Evolutionary conservation across 2,797 vertebrate genomes (phyloP).

Genomic region (Lophotriccus pileatus): DNA sequence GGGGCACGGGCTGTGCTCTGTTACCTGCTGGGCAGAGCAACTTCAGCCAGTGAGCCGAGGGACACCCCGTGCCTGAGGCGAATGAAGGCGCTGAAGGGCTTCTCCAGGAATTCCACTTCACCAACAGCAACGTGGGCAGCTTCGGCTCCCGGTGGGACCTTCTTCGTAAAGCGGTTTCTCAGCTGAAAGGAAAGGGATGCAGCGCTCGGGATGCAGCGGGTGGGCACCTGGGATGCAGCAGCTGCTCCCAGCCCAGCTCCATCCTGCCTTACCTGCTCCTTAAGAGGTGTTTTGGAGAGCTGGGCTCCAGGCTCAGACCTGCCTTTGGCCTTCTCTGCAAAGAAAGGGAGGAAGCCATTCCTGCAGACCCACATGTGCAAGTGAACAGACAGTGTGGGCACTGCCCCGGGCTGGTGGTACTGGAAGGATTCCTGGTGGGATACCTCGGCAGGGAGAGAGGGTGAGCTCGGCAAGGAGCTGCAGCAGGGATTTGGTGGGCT

Average conservation of each 20-base stretch:
- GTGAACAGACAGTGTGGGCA: accelerated
- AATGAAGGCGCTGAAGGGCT: slow-evolving; percentile 74
- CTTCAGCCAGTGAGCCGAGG: slow-evolving; percentile 72
- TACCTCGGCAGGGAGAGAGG: slow-evolving; percentile 61
- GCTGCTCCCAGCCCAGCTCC: neutral
- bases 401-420: neutral
- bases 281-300: slow-evolving; percentile 38
- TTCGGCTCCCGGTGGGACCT: slow-evolving; percentile 69
- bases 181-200: slow-evolving; percentile 32
- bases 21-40: slow-evolving; percentile 79
- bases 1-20: accelerated
- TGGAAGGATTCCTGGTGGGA: accelerated
- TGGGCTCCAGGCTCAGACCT: neutral
- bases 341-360: neutral
- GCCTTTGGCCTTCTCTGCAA: slow-evolving; percentile 34
- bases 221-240: neutral
- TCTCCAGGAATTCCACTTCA: slow-evolving; percentile 75
- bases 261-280: slow-evolving; percentile 68
- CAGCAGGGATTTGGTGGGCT: slow-evolving; percentile 42
- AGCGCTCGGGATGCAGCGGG: neutral
- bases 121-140: slow-evolving; percentile 73
- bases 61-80: slow-evolving; percentile 54
- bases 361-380: too few species aligned
- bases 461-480: neutral
- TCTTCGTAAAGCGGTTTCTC: slow-evolving; percentile 72